A percentile compares a stretch with the other conserved stretches of the same genome.
Conservation (phyloP, 2,888 invertebrate species). For the Ichneumoninae sp. region DNA sequence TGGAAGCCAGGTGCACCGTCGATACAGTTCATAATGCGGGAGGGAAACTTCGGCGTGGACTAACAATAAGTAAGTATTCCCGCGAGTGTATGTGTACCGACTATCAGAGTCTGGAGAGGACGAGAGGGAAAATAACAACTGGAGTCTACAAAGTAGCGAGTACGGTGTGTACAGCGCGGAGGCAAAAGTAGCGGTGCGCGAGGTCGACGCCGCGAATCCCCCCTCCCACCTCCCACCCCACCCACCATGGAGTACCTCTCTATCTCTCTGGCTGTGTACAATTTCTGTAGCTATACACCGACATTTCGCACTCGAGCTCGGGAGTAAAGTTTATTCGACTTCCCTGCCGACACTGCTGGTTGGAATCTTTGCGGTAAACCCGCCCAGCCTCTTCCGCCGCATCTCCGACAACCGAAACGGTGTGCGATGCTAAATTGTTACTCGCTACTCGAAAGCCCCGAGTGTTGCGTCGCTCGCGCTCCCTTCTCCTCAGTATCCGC, state of each 20-base stretch:
- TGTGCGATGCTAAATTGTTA: slow-evolving; percentile 49
- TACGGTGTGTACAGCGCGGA: not conserved
- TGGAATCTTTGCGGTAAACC: slow-evolving; percentile 51
- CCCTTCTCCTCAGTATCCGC: not conserved
- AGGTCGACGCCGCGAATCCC: not conserved
- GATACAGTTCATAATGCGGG: slow-evolving; percentile 25
- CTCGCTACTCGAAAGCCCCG: slow-evolving; percentile 8
- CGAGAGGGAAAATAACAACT: slow-evolving; percentile 36
- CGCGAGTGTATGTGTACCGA: slow-evolving; percentile 22
- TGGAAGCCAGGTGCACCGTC: slow-evolving; percentile 28
- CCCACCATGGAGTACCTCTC: not conserved
- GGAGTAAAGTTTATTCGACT: slow-evolving; percentile 56
- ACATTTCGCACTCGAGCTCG: slow-evolving; percentile 8
- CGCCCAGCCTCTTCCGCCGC: slow-evolving; percentile 25
- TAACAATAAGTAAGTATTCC: slow-evolving; percentile 57
- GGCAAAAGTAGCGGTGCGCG: slow-evolving; percentile 3
- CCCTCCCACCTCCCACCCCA: not conserved
- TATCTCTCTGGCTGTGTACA: slow-evolving; percentile 20
- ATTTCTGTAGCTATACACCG: slow-evolving; percentile 23
- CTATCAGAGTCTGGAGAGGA: slow-evolving; percentile 22
- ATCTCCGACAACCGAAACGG: slow-evolving; percentile 22
- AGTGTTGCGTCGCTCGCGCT: slow-evolving; percentile 21
- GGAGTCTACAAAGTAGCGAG: slow-evolving; percentile 22
- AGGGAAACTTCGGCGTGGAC: slow-evolving; percentile 33
- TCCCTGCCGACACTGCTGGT: slow-evolving; percentile 23